Conservation (phyloP, 2,888 invertebrate species). For the Nemotelus pantherinus region DNA sequence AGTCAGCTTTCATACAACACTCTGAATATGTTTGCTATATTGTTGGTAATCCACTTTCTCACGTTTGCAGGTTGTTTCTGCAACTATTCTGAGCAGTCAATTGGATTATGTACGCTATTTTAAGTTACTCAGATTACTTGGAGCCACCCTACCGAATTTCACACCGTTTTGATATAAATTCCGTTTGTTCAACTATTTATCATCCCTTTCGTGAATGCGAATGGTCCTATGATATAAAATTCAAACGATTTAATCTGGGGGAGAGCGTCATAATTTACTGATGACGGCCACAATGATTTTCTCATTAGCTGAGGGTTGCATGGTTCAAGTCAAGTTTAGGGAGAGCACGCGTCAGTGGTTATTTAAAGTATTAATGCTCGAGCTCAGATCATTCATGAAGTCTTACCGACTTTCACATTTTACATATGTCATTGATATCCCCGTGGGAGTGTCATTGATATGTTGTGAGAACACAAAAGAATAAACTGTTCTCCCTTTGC, state of each 20-base stretch:
- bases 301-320: slow-evolving; percentile 41
- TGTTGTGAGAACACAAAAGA: slow-evolving; percentile 55
- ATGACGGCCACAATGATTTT: slow-evolving; percentile 40
- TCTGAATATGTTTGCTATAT: neutral
- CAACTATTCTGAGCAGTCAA: neutral
- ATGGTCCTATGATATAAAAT: slow-evolving; percentile 19
- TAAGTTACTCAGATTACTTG: slow-evolving; percentile 22
- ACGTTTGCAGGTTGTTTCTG: slow-evolving; percentile 36
- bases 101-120: neutral
- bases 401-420: slow-evolving; percentile 58
- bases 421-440: slow-evolving; percentile 66
- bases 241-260: slow-evolving; percentile 28
- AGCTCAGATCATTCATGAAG: slow-evolving; percentile 47
- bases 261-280: slow-evolving; percentile 43
- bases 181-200: slow-evolving; percentile 28
- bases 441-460: slow-evolving; percentile 62
- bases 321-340: slow-evolving; percentile 28
- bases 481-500: slow-evolving; percentile 48
- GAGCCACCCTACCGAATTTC: slow-evolving; percentile 27
- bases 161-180: slow-evolving; percentile 25
- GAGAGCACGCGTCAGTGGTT: slow-evolving; percentile 62
- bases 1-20: no score
- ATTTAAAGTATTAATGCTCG: slow-evolving; percentile 60
- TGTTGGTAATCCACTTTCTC: slow-evolving; percentile 29
- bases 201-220: slow-evolving; percentile 36